Conservation (phyloP, 2,797 vertebrate genomes). For the Chaetodon trifasciatus region DNA sequence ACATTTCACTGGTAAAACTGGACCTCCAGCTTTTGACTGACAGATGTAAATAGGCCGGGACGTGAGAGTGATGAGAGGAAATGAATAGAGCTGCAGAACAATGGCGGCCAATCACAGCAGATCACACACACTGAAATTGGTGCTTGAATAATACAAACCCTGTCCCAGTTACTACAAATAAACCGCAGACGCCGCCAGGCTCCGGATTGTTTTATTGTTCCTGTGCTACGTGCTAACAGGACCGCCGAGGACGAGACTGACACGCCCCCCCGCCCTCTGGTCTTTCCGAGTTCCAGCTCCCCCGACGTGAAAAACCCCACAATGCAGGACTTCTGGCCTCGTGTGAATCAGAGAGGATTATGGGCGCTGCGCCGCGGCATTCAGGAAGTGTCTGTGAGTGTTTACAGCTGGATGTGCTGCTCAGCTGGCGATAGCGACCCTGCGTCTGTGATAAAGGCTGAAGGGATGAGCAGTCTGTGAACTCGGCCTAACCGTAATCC, state of each 20-base stretch:
- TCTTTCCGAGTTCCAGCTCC: not conserved
- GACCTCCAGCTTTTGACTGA: conserved; percentile 40
- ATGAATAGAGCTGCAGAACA: conserved; percentile 28
- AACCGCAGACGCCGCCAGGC: not conserved
- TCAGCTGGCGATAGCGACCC: conserved; percentile 62
- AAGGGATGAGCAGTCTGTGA: conserved; percentile 64
- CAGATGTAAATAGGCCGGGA: conserved; percentile 12
- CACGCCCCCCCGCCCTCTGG: conserved; percentile 17
- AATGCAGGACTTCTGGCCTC: conserved; percentile 43
- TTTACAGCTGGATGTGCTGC: conserved; percentile 65
- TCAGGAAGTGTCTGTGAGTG: conserved; percentile 46
- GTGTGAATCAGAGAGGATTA: conserved; percentile 60
- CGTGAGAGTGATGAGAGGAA: not conserved
- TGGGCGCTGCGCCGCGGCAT: conserved; percentile 50
- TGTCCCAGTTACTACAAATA: conserved; percentile 24
- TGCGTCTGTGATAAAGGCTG: conserved; percentile 59
- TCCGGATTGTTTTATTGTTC: conserved; percentile 37
- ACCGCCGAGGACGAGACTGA: conserved; percentile 34
- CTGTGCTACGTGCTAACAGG: not conserved
- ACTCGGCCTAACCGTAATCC: conserved; percentile 63
- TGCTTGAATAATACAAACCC: conserved; percentile 17
- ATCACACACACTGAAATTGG: conserved; percentile 6
- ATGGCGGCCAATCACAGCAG: conserved; percentile 1
- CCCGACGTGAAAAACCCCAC: conserved; percentile 16
- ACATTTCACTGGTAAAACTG: not conserved